Base-by-base conservation (phyloP, 1,140 invertebrate species). In the Melitaea cinxia region DNA sequence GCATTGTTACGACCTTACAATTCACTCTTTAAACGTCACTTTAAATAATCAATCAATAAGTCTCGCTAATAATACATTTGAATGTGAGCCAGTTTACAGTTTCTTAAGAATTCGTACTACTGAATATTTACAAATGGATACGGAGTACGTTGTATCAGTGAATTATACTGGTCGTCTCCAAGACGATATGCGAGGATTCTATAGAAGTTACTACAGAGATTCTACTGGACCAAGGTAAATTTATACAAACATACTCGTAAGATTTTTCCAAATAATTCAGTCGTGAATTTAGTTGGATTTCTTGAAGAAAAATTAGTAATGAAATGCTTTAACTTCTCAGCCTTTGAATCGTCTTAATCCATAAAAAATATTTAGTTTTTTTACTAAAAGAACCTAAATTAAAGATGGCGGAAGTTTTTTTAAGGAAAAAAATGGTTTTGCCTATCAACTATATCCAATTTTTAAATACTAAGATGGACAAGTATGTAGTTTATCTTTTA, bases 1-100 rank as follows among this genome's bases (percentile, higher is more conserved):
- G 6, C 95, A 97, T 70, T 91, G 92, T 1, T 93, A 93, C 63
- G 91, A 93, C 53, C 68, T 96, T 2, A 89, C 82, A 0, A 93
- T 94, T 6, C 52, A 69, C 55, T 33, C 65, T 49, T 14, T 61
- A 19, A 45, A 54, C 33, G 26, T 58, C 58, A 12, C 75, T 33
- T 6, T 67, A 37, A 54, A n/a, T n/a, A n/a, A n/a, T n/a, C n/a
- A n/a, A n/a, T n/a, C n/a, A n/a, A n/a, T 75, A 15, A 15, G 9
- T 47, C 47, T 75, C 9, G 17, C 71, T 4, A 64, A 57, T 5
- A 68, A 76, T 26, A 67, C 15, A 1, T 80, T 70, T n/a, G 24
- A 21, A 12, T 84, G 84, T 15, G 83, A 83, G 55, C 69, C 66
- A 65, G 77, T 76, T 0, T 80, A 79, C 28, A 80, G 77, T 15